phyloP scores from a whole-genome alignment of 2,113 vertebrate genomes.

The Zosterops lateralis region DNA sequence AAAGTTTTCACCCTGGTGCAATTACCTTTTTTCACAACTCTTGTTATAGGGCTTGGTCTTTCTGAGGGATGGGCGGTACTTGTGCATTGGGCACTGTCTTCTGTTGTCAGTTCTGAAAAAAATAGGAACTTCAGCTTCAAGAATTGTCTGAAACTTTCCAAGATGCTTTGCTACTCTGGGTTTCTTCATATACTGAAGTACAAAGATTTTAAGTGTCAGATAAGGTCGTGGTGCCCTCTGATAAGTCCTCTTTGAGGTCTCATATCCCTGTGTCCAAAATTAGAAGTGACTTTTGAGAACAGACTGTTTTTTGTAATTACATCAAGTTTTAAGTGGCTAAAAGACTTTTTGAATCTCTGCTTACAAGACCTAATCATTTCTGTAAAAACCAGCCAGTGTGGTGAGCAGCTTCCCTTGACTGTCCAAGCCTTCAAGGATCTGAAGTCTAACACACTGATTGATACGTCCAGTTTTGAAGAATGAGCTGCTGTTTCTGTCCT shows the following conservation, averaged over 20 bases:
- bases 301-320: background rate
- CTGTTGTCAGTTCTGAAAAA: background rate
- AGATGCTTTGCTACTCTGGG: background rate
- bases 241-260: background rate
- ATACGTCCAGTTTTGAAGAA: background rate
- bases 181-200: background rate
- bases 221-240: background rate
- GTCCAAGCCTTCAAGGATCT: background rate
- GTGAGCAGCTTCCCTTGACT: background rate
- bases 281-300: background rate
- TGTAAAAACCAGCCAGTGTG: background rate
- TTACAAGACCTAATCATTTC: background rate
- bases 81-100: background rate
- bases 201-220: background rate
- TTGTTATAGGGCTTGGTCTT: background rate
- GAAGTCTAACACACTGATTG: background rate
- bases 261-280: background rate
- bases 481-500: background rate
- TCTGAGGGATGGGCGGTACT: background rate
- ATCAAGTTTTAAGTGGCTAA: background rate
- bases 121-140: background rate
- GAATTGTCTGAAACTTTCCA: background rate
- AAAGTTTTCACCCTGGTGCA: background rate
- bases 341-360: background rate
- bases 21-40: background rate